Conservation (phyloP, 64 coral and sea anemone genomes). For the Orbicella faveolata region DNA sequence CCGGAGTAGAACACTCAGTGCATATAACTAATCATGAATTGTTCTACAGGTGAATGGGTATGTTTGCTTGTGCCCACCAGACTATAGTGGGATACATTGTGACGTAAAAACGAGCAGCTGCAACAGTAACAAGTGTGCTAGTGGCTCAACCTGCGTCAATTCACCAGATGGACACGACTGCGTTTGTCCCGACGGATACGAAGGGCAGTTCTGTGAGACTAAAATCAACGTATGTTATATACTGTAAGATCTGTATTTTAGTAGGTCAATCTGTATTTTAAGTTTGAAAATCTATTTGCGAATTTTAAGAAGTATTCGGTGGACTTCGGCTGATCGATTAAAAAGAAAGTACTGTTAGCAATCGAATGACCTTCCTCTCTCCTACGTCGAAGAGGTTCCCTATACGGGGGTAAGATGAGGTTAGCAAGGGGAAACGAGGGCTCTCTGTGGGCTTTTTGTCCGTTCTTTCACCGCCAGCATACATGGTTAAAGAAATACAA, state of each 20-base stretch:
- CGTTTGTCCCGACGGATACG: slow-evolving; percentile 71
- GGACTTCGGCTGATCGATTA: no score
- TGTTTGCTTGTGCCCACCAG: slow-evolving; percentile 75
- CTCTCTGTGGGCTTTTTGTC: no score
- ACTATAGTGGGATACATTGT: slow-evolving; percentile 79
- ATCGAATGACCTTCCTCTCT: no score
- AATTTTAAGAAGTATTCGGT: no score
- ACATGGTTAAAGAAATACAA: no score
- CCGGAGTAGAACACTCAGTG: neutral
- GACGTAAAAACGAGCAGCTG: slow-evolving; percentile 72
- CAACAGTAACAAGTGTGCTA: slow-evolving; percentile 39
- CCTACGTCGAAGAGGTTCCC: no score
- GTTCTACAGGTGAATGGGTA: slow-evolving; percentile 78
- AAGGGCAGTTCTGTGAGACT: slow-evolving; percentile 83
- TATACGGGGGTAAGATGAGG: no score
- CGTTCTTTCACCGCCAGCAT: no score
- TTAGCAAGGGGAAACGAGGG: no score
- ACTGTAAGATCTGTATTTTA: neutral
- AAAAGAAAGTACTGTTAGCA: no score
- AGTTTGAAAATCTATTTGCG: no score
- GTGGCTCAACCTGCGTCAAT: slow-evolving; percentile 69
- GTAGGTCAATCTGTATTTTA: no score
- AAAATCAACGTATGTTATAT: slow-evolving; percentile 74
- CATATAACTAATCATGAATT: neutral
- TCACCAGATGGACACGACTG: slow-evolving; percentile 77